Evolutionary conservation across 2,113 vertebrate species (phyloP).

Genomic region (Entosphenus tridentatus): DNA sequence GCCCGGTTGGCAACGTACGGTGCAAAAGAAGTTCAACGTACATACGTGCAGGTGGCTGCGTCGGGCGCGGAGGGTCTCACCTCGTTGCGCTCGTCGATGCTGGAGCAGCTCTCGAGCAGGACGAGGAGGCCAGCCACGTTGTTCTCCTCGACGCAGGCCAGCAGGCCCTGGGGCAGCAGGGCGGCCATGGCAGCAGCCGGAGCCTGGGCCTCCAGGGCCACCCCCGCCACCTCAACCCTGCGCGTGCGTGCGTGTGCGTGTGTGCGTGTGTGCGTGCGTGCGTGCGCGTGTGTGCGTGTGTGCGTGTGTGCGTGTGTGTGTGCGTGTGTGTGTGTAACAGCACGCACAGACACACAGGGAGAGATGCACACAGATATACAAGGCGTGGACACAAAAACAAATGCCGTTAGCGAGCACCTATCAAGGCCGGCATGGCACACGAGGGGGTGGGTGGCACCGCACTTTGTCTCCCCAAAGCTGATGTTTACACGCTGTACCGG

Average conservation of each 20-base stretch:
- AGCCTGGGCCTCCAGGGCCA: background rate
- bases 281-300: background rate
- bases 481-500: too few relatives aligned
- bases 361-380: too few relatives aligned
- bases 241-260: conserved; percentile 7
- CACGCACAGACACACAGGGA: too few relatives aligned
- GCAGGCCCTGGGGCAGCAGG: conserved; percentile 53
- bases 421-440: too few relatives aligned
- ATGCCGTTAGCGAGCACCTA: too few relatives aligned
- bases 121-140: conserved; percentile 64
- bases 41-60: background rate
- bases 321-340: background rate
- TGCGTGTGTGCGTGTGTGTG: conserved; percentile 3
- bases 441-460: too few relatives aligned
- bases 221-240: conserved; percentile 1
- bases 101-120: conserved; percentile 68
- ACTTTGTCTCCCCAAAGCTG: too few relatives aligned
- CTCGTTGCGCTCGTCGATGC: conserved; percentile 83
- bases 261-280: conserved; percentile 6
- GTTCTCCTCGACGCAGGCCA: conserved; percentile 72
- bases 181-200: conserved; percentile 31
- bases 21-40: background rate
- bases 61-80: conserved; percentile 21
- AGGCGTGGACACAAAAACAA: too few relatives aligned
- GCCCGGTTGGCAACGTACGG: background rate